Evolutionary conservation across 2,888 invertebrate genomes (phyloP).

Genomic region (Cephus sareptanus): DNA sequence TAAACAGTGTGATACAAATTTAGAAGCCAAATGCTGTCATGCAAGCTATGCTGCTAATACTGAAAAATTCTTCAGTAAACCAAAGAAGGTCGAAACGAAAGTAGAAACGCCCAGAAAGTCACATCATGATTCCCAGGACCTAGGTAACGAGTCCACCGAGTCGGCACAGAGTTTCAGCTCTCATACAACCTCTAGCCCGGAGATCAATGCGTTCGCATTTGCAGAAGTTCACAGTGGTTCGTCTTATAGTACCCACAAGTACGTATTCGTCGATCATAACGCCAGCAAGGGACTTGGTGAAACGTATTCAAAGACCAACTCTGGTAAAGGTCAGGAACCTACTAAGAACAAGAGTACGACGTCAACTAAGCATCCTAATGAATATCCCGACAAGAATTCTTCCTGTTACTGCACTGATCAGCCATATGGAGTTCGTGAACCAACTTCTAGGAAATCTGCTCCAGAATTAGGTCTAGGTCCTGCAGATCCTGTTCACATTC

Average conservation of each 20-base stretch:
- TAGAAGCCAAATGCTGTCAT: slow-evolving; percentile 14
- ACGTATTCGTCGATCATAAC: slow-evolving; percentile 29
- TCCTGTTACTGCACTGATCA: slow-evolving; percentile 2
- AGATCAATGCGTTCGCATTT: background rate
- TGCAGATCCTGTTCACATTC: slow-evolving; percentile 49
- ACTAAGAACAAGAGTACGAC: slow-evolving; percentile 3
- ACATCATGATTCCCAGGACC: background rate
- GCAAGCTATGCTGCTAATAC: slow-evolving; percentile 12
- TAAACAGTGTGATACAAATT: slow-evolving; percentile 6
- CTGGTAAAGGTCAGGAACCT: slow-evolving; percentile 11
- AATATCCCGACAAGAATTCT: background rate
- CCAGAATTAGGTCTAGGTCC: slow-evolving; percentile 18
- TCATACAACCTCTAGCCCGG: slow-evolving; percentile 23
- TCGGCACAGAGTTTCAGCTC: slow-evolving; percentile 32
- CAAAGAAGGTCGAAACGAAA: background rate
- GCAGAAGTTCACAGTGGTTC: background rate
- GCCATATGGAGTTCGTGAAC: slow-evolving; percentile 3
- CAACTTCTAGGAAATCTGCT: slow-evolving; percentile 12
- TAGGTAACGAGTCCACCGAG: slow-evolving; percentile 16
- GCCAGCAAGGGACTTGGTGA: slow-evolving; percentile 34
- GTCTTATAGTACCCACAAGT: slow-evolving; percentile 4
- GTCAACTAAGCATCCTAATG: background rate
- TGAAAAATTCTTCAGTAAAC: background rate
- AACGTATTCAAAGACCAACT: slow-evolving; percentile 18
- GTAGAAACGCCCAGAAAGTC: background rate